phyloP scores from a whole-genome alignment of 2,888 invertebrate genomes.

The Lomographa bimaculata region DNA sequence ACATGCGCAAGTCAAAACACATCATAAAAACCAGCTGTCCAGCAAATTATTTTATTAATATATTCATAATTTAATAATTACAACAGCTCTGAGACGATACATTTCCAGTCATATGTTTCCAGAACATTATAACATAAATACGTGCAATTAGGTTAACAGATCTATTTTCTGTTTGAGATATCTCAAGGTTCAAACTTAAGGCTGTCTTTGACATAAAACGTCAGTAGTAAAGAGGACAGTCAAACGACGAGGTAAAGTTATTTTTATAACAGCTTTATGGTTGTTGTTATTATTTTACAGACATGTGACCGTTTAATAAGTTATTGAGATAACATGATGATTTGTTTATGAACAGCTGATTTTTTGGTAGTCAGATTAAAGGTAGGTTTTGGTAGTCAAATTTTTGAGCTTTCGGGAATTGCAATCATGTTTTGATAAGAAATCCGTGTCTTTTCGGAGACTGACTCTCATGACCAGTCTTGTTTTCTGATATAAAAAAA shows the following conservation, averaged over 20 bases:
- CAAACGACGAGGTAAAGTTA: neutral
- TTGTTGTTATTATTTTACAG: constrained; percentile 5
- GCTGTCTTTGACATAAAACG: constrained; percentile 9
- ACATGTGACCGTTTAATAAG: constrained; percentile 1
- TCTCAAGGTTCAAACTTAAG: constrained; percentile 13
- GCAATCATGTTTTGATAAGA: no score
- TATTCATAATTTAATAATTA: constrained; percentile 11
- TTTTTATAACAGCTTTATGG: no score
- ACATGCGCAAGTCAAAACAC: constrained; percentile 20
- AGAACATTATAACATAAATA: no score
- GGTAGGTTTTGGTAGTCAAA: no score
- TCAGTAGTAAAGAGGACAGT: constrained; percentile 1
- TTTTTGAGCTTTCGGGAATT: no score
- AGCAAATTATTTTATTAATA: constrained; percentile 2
- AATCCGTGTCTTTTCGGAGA: no score
- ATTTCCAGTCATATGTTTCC: constrained; percentile 6
- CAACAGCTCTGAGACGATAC: neutral
- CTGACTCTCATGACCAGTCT: no score
- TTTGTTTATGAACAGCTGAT: no score
- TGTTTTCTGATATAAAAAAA: no score
- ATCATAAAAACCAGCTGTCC: constrained; percentile 10
- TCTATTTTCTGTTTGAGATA: constrained; percentile 17
- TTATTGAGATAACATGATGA: constrained; percentile 24
- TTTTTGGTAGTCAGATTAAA: no score
- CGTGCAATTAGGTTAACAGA: constrained; percentile 15